Evolutionary conservation across 2,797 vertebrate species (phyloP).

Genomic region (Sciaenops ocellatus): DNA sequence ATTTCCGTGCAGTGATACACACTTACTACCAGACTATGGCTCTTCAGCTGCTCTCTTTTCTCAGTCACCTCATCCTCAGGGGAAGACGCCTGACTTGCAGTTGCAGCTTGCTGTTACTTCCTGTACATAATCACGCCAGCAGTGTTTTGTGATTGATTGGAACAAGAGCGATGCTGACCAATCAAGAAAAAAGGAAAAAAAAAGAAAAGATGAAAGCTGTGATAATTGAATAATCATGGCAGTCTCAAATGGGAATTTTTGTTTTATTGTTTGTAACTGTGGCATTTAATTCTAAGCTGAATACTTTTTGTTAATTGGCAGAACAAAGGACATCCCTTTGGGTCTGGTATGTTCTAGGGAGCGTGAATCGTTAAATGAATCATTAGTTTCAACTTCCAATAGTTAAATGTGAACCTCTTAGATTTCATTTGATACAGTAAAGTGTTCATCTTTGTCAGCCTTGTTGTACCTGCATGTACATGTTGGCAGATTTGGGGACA

Average conservation of each 20-base stretch:
- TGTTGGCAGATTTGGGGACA: conserved; percentile 30
- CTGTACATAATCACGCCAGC: conserved; percentile 10
- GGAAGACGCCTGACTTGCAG: conserved; percentile 10
- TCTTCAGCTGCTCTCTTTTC: conserved; percentile 25
- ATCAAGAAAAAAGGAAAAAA: neutral
- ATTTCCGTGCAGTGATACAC: conserved; percentile 1
- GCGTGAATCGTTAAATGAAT: conserved; percentile 40
- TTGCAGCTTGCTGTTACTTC: conserved; percentile 8
- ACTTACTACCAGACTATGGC: conserved; percentile 15
- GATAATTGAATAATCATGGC: conserved; percentile 12
- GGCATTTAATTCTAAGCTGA: conserved; percentile 19
- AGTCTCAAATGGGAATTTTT: conserved; percentile 1
- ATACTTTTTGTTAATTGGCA: conserved; percentile 19
- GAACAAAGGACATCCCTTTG: conserved; percentile 14
- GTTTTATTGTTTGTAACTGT: conserved; percentile 1
- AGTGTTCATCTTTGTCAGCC: conserved; percentile 27
- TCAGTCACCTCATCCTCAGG: conserved; percentile 14
- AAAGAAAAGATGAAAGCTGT: conserved; percentile 9
- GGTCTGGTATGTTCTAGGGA: conserved; percentile 31
- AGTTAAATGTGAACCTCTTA: conserved; percentile 26
- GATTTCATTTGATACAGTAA: conserved; percentile 13
- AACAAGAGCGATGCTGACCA: conserved; percentile 8
- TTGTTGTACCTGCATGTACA: conserved; percentile 35
- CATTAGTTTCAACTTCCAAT: conserved; percentile 27
- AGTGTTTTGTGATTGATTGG: conserved; percentile 21